Conservation (phyloP, 2,113 vertebrate genomes). For the Oceanodroma tethys region DNA sequence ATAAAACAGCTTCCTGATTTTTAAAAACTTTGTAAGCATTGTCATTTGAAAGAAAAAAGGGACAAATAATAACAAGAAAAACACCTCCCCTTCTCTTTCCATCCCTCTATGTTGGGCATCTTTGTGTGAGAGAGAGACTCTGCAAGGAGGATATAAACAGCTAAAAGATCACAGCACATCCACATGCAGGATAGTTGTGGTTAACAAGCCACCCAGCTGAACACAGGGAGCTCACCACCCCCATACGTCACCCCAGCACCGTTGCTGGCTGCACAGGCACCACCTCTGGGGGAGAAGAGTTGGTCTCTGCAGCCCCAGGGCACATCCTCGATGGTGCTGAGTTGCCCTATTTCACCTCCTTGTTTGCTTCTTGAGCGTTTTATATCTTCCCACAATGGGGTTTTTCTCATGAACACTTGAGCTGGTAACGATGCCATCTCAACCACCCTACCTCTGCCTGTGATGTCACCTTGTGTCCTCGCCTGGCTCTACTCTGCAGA, state of each 20-base stretch:
- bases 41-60: background rate
- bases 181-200: background rate
- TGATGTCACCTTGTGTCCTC: background rate
- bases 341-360: background rate
- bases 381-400: fast-evolving
- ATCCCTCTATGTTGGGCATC: background rate
- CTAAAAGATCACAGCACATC: background rate
- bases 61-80: background rate
- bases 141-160: background rate
- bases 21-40: background rate
- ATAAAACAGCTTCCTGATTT: background rate
- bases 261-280: background rate
- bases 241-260: fast-evolving
- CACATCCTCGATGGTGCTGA: background rate
- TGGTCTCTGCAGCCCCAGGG: background rate
- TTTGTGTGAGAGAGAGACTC: background rate
- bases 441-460: background rate
- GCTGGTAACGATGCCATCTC: background rate
- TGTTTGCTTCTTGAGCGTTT: background rate
- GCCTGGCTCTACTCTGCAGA: background rate
- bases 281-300: background rate
- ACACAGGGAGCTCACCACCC: background rate
- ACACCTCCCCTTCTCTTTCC: background rate
- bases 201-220: background rate
- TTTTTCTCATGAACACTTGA: background rate